phyloP scores from a whole-genome alignment of 1,140 invertebrate species.

The Ganaspis sp. region DNA sequence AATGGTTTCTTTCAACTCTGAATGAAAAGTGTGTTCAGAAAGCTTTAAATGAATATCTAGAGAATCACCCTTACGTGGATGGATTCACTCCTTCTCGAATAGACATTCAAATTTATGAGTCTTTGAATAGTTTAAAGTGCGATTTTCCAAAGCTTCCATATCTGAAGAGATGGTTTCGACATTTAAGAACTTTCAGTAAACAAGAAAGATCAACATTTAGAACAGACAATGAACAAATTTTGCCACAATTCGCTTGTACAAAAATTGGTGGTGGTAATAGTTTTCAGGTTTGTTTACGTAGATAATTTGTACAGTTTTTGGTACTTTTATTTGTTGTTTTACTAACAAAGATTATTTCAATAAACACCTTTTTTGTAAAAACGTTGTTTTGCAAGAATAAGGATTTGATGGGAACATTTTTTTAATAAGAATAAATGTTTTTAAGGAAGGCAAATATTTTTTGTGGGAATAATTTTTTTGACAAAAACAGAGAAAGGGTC shows the following conservation, averaged over 20 bases:
- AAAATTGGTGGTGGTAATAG: conserved; percentile 37
- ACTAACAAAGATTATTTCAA: background rate
- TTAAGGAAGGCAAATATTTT: no score
- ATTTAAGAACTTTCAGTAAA: conserved; percentile 66
- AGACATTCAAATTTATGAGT: conserved; percentile 67
- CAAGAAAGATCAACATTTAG: conserved; percentile 53
- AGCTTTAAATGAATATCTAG: conserved; percentile 73
- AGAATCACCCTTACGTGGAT: conserved; percentile 74
- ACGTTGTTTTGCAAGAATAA: no score
- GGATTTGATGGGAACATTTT: no score
- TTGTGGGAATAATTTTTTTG: no score
- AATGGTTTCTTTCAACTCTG: conserved; percentile 63
- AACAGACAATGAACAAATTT: conserved; percentile 21
- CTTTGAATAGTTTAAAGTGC: conserved; percentile 50
- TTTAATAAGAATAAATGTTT: no score
- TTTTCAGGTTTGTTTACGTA: conserved; percentile 56
- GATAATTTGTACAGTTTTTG: background rate
- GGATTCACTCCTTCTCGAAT: conserved; percentile 73
- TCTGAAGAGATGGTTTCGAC: conserved; percentile 73
- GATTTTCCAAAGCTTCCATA: conserved; percentile 61
- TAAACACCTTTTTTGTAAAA: no score
- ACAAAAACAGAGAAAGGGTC: no score
- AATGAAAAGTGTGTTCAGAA: conserved; percentile 67
- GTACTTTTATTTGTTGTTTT: background rate
- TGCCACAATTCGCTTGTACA: conserved; percentile 32